Evolutionary conservation across 2,888 invertebrate genomes (phyloP), one percentile per base, ranked within the genome.

Genomic region (Cyrtodaria siliqua): DNA sequence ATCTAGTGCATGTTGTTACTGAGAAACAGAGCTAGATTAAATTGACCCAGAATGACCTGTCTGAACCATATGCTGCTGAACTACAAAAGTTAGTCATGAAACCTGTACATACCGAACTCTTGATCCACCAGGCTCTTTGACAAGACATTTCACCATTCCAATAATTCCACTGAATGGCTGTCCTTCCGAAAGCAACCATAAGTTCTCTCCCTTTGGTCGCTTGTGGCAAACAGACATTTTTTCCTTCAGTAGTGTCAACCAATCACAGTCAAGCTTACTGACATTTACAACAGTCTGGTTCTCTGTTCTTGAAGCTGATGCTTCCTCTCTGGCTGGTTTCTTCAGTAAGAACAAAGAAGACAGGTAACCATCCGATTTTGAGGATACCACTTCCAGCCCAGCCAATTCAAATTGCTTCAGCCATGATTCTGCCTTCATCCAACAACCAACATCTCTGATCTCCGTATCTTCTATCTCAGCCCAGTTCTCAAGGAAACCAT

Each of bases 81-180:
- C n/a, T n/a, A n/a, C n/a, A n/a, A n/a, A n/a, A n/a, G n/a, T n/a
- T n/a, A n/a, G n/a, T n/a, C n/a, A n/a, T n/a, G n/a, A n/a, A n/a
- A n/a, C n/a, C n/a, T n/a, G n/a, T 12, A 6, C 63, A 49, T 95
- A 95, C 90, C 97, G 95, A 42, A 97, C 95, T 86, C 95, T 95
- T 73, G 94, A 94, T 24, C 98, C 98, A 81, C 97, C 97, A 8
- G 96, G 95, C 94, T 99, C 98, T 86, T 95, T 95, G 88, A 96
- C 96, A 83, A 99, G 94, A 93, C 99, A 99, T 90, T 97, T 96
- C 89, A 96, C 96, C 91, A 99, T 94, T 57, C 99, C 99, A 64
- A 98, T 94, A 78, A 97, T 94, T 12, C 99, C 99, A 91, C 95
- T 95, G 38, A 94, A 92, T 73, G 95, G 94, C 87, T 96, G 95